These are phyloP conservation scores for Metacarcinus magister DNA, from an alignment of 2,888 invertebrate genomes.

Conservation along the genomic window DNA sequence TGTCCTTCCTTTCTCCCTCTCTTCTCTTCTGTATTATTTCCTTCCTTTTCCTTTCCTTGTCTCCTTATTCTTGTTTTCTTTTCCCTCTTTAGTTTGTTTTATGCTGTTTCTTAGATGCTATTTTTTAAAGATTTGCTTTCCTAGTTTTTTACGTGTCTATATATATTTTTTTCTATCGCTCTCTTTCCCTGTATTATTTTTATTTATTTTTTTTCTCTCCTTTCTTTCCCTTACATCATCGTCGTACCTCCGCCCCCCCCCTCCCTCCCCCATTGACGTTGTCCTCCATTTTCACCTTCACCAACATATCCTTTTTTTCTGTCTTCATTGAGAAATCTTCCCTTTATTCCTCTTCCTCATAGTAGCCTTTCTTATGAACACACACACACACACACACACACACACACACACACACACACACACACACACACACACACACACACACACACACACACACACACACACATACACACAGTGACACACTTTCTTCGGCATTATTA, in stretches of 20 bases:
- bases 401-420: slow-evolving; percentile 40
- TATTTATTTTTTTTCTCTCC: neutral
- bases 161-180: neutral
- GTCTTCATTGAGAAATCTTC: neutral
- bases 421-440: slow-evolving; percentile 55
- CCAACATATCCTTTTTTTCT: neutral
- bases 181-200: neutral
- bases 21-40: neutral
- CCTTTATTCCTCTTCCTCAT: neutral
- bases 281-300: neutral
- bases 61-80: neutral
- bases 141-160: too few relatives aligned
- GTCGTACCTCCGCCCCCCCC: too few relatives aligned
- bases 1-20: neutral
- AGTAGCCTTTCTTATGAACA: neutral
- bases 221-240: neutral
- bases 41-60: neutral
- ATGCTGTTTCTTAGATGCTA: too few relatives aligned
- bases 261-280: neutral
- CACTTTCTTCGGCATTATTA: slow-evolving; percentile 13
- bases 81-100: neutral
- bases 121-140: too few relatives aligned
- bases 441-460: slow-evolving; percentile 58
- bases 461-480: neutral
- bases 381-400: slow-evolving; percentile 50